Base-by-base conservation (phyloP, 2,113 vertebrate genomes). In the Centrocercus urophasianus region DNA sequence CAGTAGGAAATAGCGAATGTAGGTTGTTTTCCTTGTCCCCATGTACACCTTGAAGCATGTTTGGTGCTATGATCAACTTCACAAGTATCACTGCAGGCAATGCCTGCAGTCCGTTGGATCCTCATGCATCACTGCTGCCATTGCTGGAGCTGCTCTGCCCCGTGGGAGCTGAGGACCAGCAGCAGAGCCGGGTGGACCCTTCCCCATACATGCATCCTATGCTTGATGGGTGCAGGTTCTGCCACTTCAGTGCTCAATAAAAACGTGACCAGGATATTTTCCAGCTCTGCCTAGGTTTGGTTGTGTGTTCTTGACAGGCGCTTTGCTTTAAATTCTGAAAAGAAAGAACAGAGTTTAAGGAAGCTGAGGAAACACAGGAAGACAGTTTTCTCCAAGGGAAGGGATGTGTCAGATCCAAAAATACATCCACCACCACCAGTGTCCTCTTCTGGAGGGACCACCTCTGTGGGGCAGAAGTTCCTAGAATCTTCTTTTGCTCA, bases 161-260 rank as follows among this genome's bases (percentile, higher is more conserved):
- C 10, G 5, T 34, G 15, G 50, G 8, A 42, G 24, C 78, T 3
- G 10, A 76, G 81, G 43, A 12, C 28, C 66, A 13, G 48, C 0
- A 1, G 67, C 81, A 47, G 77, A 30, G 50, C 57, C 50, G 9
- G 75, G 78, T n/a, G 54, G 63, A 16, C 11, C 74, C 59, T 60
- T 59, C 56, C 20, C 1, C 4, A 36, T 47, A 60, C 27, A 54
- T 73, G 57, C 17, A 38, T 54, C 28, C 4, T 36, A 65, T 93
- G 88, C 80, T 82, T 21, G n/a, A 40, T 2, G 0, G 21, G 30
- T 34, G 9, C 89, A 60, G 76, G 88, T 81, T 56, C 88, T 93
- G 79, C 76, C 17, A 43, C 63, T 88, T 75, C 0, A 94, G 96
- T 96, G 96, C 95, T 97, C 88, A 97, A 97, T 96, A 96, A 97